These are phyloP conservation scores for Pachycephala philippinensis DNA, from an alignment of 2,113 vertebrate genomes.

Conservation along the genomic window DNA sequence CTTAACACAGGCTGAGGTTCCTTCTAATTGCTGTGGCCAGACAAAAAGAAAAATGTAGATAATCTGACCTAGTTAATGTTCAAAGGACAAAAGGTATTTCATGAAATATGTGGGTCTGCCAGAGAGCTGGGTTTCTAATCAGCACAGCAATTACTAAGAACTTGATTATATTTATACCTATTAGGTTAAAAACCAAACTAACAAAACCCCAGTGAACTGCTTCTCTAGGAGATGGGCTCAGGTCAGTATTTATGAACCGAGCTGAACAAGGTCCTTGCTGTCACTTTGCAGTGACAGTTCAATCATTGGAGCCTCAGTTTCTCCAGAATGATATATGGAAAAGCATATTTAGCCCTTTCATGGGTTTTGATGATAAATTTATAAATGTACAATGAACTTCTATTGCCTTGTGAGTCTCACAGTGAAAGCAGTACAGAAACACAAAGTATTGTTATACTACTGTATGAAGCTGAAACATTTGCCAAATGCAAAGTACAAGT, in stretches of 20 bases:
- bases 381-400: not conserved
- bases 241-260: not conserved
- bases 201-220: not conserved
- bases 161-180: not conserved
- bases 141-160: not conserved
- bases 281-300: not conserved
- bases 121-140: not conserved
- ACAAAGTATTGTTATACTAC: not conserved
- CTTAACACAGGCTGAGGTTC: not conserved
- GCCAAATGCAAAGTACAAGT: conserved; percentile 39
- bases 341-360: not conserved
- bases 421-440: not conserved
- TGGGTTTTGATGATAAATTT: conserved; percentile 25
- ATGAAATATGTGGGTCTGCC: not conserved
- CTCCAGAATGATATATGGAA: not conserved
- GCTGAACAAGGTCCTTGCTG: not conserved
- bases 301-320: not conserved
- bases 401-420: not conserved
- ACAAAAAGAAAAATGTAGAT: not conserved
- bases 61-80: not conserved
- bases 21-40: not conserved
- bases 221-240: not conserved
- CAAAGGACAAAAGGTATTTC: not conserved
- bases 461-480: not conserved
- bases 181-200: not conserved